Evolutionary conservation across 2,113 vertebrate genomes (phyloP), one percentile per base, ranked within the genome.

Genomic region (Aspiorhynchus laticeps): DNA sequence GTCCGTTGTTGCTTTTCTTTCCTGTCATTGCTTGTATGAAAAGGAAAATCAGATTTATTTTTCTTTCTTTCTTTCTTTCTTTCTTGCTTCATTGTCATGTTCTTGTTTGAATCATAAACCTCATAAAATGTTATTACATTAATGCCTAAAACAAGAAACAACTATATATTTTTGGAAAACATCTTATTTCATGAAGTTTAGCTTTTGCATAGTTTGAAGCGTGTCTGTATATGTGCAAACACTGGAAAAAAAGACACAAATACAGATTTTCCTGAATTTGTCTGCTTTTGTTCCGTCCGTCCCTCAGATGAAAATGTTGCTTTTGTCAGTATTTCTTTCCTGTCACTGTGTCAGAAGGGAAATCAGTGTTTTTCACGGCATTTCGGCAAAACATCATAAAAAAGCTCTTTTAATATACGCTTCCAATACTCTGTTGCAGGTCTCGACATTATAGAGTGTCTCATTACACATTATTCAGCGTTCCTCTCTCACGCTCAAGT

Each of bases 361-460:
- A 78, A 51, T 53, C 9, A 33, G n/a, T 78, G 28, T 31, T 21
- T 78, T 77, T 78, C 26, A 78, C 5, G 26, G 24, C 46, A 33
- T 78, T 78, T 78, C 7, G 8, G n/a, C 46, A 51, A 48, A 76
- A 46, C 41, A 76, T 48, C 43, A 48, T 26, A 28, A 28, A 76
- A 48, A 76, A 48, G 12, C 14, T 48, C 6, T 48, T 76, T 76
- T 76, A 76, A 48, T 73, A 73, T 73, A 41, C 19, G 5, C 33
- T 28, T 43, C 56, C 36, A 59, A 63, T 59, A 41, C 53, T 38
- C 26, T 61, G 51, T 36, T 41, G 19, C 19, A 56, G 11, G 17
- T 12, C 36, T 81, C 59, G 10, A 43, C 38, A 1, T 81, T 81
- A 81, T 7, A 81, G 53, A 63, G 59, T 80, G 24, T 81, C 80